Conservation (phyloP, 1,140 invertebrate genomes). For the Parapsyche elsis region DNA sequence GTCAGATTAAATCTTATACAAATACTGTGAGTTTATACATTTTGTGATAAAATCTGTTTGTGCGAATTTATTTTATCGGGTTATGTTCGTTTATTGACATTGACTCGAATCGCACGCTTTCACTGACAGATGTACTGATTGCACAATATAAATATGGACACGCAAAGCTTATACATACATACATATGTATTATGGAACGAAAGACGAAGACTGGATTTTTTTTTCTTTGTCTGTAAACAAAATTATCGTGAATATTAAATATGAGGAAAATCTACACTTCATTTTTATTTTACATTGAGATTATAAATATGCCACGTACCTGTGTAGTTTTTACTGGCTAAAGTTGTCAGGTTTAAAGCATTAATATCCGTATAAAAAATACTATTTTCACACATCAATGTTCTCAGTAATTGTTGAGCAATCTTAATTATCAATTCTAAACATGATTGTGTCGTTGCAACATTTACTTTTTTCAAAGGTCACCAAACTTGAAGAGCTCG, state of each 20-base stretch:
- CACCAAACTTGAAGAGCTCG: constrained; percentile 6
- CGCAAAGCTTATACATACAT: too few species aligned
- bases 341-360: not conserved
- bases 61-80: not conserved
- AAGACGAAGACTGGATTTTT: too few species aligned
- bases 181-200: too few species aligned
- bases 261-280: too few species aligned
- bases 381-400: not conserved
- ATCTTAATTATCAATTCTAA: constrained; percentile 10
- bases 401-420: not conserved
- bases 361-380: not conserved
- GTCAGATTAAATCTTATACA: too few species aligned
- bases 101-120: not conserved
- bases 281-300: too few species aligned
- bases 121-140: not conserved
- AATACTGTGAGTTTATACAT: too few species aligned
- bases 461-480: not conserved
- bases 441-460: not conserved
- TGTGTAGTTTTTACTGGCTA: not conserved
- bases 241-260: too few species aligned
- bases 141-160: not conserved
- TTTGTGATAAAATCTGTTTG: too few species aligned
- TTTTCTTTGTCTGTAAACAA: not conserved
- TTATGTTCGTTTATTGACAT: not conserved
- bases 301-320: too few species aligned